Base-by-base conservation (phyloP, 2,113 vertebrate species). In the Cacatua alba region DNA sequence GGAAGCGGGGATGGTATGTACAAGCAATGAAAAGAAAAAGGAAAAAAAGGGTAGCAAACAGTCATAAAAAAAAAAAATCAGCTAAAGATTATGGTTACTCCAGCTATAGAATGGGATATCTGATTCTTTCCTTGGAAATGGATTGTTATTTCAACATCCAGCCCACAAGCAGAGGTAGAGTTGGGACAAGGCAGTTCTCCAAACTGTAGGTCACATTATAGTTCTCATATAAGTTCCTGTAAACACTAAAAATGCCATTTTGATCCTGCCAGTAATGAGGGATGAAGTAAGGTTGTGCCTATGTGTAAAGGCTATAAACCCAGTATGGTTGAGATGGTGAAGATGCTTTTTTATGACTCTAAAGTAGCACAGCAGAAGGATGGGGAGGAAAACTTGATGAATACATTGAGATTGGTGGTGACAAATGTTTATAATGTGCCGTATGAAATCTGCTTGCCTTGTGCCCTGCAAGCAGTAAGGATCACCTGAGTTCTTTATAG, bases 401-500 rank as follows among this genome's bases (percentile, higher is more conserved):
- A 65, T 93, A 52, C 86, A 70, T 68, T 9, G 17, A 64, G 79
- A 74, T 14, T 0, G 4, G 70, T 76, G 67, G 63, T 88, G 84
- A 82, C 24, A 91, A 82, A 91, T 33, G 74, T 76, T 69, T 92
- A 41, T 23, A 64, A 96, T 65, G 94, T 84, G 72, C 88, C 55
- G 44, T 31, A 48, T 41, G 72, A 92, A 88, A 91, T 25, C 74
- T 89, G 92, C 95, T 84, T 60, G 88, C 82, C 44, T 89, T 75
- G 90, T 94, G 83, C 81, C 70, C 53, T 70, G 86, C 78, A 89
- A 94, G 78, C 78, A 96, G 74, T 53, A 82, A 88, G 64, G 65
- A 90, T 94, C 96, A 92, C 96, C 96, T 96, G 96, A 96, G 96
- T 92, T 96, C 81, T 85, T 89, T 92, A 86, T 52, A 86, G 86